Base-by-base conservation (phyloP, 2,888 invertebrate species). In the Phortica magna region DNA sequence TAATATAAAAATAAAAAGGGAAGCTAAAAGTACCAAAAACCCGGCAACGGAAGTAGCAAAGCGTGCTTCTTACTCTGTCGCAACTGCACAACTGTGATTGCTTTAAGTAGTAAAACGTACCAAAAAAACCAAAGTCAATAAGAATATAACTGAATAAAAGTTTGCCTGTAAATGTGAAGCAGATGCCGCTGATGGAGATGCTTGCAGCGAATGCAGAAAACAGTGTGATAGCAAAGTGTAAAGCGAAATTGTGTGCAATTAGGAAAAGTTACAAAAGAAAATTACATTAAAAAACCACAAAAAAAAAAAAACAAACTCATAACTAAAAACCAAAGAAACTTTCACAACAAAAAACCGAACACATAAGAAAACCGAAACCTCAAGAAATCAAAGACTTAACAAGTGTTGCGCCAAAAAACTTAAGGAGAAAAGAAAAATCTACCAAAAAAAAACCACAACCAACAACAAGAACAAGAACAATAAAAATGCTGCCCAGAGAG, bases 171-270 rank as follows among this genome's bases (percentile, higher is more conserved):
- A 42, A 31, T 19, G 17, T 39, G 59, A 31, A 64, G 22, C n/a
- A 64, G 43, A 42, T 74, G 43, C 7, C 10, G 39, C 4, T 7
- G 43, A 74, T 43, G 12, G 68, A 68, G 22, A 68, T 68, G 68
- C 68, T 68, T 68, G 22, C 43, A 68, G 19, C 41, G 42, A 83
- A 85, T 84, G 83, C 43, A 10, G 84, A 80, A 80, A 81, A 82
- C 74, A 78, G 83, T 85, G 85, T 80, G 81, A 78, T 78, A 70
- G 64, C 70, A 76, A 80, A 80, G 74, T 61, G 39, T 22, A 64
- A 71, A 55, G 55, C 48, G 59, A 72, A 77, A 81, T 77, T 73
- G 78, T 79, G 81, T 82, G 79, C 77, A 80, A 83, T 81, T 81
- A 78, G 65, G 57, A 75, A 79, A 81, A 42, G 22, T 68, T 68